Percentiles rank a stretch among this genome's conserved stretches.
These are phyloP conservation scores for Coregonus clupeaformis DNA, from an alignment of 2,113 vertebrate genomes.

Conservation along the genomic window DNA sequence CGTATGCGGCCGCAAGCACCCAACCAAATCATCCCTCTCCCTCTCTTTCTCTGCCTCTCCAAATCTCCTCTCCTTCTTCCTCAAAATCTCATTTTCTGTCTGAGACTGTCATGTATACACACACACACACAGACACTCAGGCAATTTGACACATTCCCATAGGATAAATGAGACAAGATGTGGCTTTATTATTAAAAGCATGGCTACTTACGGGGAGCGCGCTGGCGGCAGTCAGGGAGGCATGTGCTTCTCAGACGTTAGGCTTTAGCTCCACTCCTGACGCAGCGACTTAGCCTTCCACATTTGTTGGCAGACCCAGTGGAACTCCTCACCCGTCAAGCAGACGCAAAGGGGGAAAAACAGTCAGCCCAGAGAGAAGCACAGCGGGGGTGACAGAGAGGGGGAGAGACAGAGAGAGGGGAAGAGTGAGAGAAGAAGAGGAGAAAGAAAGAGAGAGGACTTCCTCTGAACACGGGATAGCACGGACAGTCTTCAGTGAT, in stretches of 20 bases:
- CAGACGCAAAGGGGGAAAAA: background rate
- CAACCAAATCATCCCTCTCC: slow-evolving; percentile 39
- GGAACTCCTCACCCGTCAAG: slow-evolving; percentile 25
- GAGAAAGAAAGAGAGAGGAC: background rate
- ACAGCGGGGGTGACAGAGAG: too few relatives aligned
- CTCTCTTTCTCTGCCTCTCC: background rate
- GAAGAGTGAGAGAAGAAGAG: too few relatives aligned
- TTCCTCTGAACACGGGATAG: slow-evolving; percentile 8
- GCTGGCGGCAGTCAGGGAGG: slow-evolving; percentile 17
- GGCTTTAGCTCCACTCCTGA: background rate
- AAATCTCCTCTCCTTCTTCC: background rate
- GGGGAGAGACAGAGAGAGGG: too few relatives aligned
- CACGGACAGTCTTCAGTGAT: slow-evolving; percentile 4
- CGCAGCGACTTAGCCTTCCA: slow-evolving; percentile 7
- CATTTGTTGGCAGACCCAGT: slow-evolving; percentile 26
- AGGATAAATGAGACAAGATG: background rate
- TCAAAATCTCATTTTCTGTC: slow-evolving; percentile 7
- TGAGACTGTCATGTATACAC: background rate
- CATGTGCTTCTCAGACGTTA: slow-evolving; percentile 14
- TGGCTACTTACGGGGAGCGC: slow-evolving; percentile 29
- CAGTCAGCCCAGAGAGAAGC: background rate
- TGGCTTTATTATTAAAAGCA: background rate
- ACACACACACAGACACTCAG: too few relatives aligned
- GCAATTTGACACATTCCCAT: slow-evolving; percentile 4
- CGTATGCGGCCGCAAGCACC: slow-evolving; percentile 34